Conservation (phyloP, 2,888 invertebrate species). For the Neoitamus cyanurus region DNA sequence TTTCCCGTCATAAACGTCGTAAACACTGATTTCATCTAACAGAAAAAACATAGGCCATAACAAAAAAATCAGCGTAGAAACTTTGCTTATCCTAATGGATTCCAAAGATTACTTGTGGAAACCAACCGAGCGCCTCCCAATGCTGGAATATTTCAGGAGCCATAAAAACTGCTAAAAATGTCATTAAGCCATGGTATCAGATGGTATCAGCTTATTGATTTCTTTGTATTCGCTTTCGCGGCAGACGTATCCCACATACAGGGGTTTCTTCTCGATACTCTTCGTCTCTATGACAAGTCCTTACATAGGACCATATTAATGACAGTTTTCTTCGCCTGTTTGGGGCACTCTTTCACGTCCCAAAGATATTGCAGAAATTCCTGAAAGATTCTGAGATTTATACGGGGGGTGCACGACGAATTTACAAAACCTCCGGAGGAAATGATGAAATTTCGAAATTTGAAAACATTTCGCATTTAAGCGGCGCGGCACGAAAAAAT, state of each 20-base stretch:
- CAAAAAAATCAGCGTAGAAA: not conserved
- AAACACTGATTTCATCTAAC: not conserved
- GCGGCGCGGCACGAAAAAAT: not conserved
- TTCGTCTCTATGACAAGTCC: not conserved
- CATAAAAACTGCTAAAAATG: constrained; percentile 12
- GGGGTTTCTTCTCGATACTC: not conserved
- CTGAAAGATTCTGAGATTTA: not conserved
- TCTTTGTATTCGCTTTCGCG: not conserved
- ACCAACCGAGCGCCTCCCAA: not conserved
- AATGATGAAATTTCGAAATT: not conserved
- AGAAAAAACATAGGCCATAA: not conserved
- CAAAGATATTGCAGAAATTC: not conserved
- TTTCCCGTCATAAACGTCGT: not conserved
- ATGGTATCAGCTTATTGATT: constrained; percentile 15
- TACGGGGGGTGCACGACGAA: not conserved
- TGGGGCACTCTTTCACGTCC: not conserved
- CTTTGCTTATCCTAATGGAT: constrained; percentile 4
- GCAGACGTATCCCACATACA: not conserved
- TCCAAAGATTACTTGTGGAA: not conserved
- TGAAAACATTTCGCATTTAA: not conserved
- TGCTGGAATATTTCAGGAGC: not conserved
- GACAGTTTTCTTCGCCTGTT: not conserved
- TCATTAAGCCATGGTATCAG: constrained; percentile 19
- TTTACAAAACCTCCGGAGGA: not conserved
- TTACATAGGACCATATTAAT: not conserved